A percentile compares a stretch with the other conserved stretches of the same genome.
These are phyloP conservation scores for Hypsibius dujardini DNA, from an alignment of 1,140 invertebrate species.

Conservation along the genomic window DNA sequence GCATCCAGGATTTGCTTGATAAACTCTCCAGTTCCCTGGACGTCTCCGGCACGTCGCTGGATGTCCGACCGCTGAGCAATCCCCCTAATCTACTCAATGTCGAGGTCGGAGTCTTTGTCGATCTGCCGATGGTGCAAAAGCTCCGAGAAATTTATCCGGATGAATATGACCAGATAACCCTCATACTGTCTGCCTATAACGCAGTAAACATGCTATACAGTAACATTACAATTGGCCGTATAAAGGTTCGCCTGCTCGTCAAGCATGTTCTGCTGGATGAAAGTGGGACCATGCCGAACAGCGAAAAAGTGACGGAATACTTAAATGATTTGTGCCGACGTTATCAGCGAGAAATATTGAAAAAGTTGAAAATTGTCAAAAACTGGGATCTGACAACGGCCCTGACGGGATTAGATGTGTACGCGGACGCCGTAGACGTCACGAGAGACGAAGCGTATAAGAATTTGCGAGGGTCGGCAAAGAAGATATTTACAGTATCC, in stretches of 20 bases:
- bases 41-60: not conserved
- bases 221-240: not conserved
- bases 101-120: not conserved
- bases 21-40: not conserved
- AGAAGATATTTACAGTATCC: not conserved
- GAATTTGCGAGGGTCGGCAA: slow-evolving; percentile 5
- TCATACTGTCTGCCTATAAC: not conserved
- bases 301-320: slow-evolving; percentile 4
- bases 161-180: not conserved
- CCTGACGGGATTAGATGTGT: not conserved
- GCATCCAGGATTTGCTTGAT: not conserved
- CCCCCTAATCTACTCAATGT: not conserved
- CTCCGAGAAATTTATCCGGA: not conserved
- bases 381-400: not conserved
- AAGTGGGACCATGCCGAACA: not conserved
- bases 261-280: not conserved
- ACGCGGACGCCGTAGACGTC: not conserved
- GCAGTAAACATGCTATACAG: not conserved
- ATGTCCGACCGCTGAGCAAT: not conserved
- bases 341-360: not conserved
- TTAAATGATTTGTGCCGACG: not conserved
- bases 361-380: not conserved
- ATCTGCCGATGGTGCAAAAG: not conserved
- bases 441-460: not conserved
- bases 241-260: not conserved